Base-by-base conservation (phyloP, 2,113 vertebrate genomes). In the Buteo buteo region DNA sequence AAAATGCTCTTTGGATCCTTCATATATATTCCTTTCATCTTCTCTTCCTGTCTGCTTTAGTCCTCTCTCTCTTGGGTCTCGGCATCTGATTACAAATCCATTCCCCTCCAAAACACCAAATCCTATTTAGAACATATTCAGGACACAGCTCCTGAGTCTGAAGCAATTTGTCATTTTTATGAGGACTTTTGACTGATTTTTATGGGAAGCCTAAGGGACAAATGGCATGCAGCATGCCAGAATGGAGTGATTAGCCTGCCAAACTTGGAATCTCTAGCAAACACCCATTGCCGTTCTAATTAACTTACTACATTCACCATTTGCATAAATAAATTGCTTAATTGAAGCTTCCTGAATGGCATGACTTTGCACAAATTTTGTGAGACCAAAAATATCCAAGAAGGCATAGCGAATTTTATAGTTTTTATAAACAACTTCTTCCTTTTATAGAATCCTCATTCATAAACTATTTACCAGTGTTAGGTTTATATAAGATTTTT, bases 151-250 rank as follows among this genome's bases (percentile, higher is more conserved):
- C 49, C 94, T 93, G 84, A 93, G 87, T 95, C 94, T 94, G 91
- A 96, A 90, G 94, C 84, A 93, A 96, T 96, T 91, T 95, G 89
- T 97, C 96, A 96, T 96, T 96, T 97, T 97, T 96, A 88, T 90
- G 96, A 97, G 95, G 86, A 97, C 88, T 95, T 96, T 82, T 98
- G 94, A 97, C 83, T 94, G 62, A 96, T 88, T 97, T 94, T 96
- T 92, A 82, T 86, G 88, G 73, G 93, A 93, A 97, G 94, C 82
- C 79, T 97, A 83, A 93, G 80, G 90, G 81, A 94, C 73, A 95
- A 97, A 95, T 89, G 95, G 93, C 52, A 91, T 87, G 78, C 66
- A 83, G 78, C 61, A 88, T 94, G 74, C 88, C 85, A 97, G 84
- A 80, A 38, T 93, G 65, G 85, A 97, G 79, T 93, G 71, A 62